Evolutionary conservation across 2,888 invertebrate species (phyloP).

Genomic region (Neoaliturus tenellus): DNA sequence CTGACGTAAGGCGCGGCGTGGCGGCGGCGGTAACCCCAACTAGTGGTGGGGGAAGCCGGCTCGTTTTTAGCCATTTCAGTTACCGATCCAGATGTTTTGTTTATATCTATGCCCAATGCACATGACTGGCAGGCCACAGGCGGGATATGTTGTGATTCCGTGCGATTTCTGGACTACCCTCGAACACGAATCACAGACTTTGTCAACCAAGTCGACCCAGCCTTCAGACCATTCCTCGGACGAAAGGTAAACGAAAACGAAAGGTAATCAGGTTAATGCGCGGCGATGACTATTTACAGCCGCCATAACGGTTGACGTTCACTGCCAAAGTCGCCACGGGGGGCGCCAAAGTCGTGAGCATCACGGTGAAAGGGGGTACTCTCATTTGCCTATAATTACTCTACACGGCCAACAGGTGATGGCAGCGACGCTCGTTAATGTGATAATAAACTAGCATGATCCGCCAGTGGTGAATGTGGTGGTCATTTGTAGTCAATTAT

Average conservation of each 20-base stretch:
- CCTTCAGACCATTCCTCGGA: background rate
- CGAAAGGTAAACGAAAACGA: background rate
- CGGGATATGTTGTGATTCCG: no score
- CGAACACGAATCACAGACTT: no score
- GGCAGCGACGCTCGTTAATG: background rate
- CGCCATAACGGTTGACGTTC: background rate
- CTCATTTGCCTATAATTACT: background rate
- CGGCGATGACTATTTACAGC: conserved; percentile 40
- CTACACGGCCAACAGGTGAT: background rate
- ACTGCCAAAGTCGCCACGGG: conserved; percentile 14
- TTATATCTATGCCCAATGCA: no score
- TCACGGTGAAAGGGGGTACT: background rate
- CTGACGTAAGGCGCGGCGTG: no score
- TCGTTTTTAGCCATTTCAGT: no score
- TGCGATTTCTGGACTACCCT: no score
- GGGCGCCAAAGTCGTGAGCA: conserved; percentile 9
- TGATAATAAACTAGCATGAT: background rate
- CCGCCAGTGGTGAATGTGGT: no score
- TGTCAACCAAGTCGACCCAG: background rate
- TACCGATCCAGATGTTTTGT: no score
- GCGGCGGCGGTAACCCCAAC: no score
- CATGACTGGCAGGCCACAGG: no score
- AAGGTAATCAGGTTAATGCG: conserved; percentile 43
- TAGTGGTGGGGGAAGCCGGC: no score
- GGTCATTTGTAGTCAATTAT: no score